Conservation (phyloP, 2,113 vertebrate genomes). For the Gulo gulo region DNA sequence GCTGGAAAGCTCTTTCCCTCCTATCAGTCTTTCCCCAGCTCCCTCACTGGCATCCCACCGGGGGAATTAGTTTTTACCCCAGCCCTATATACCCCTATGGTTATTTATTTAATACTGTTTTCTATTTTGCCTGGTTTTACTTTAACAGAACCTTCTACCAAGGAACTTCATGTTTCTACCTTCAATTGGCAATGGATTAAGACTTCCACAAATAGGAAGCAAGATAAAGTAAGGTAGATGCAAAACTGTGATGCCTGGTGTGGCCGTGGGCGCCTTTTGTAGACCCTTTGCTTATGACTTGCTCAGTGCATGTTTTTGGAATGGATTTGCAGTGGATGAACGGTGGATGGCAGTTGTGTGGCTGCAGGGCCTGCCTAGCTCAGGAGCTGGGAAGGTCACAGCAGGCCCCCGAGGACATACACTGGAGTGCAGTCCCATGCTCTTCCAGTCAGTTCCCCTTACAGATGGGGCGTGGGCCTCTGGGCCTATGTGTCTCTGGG, state of each 20-base stretch:
- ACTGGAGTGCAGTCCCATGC: accelerated
- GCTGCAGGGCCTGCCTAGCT: too few relatives aligned
- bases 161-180: background rate
- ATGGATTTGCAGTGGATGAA: background rate
- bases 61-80: background rate
- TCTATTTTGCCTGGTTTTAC: background rate
- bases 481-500: background rate
- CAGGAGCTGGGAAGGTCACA: accelerated
- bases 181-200: background rate
- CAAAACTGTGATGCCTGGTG: background rate
- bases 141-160: background rate
- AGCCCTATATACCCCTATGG: background rate
- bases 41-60: accelerated
- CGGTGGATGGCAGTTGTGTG: accelerated
- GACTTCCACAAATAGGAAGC: background rate
- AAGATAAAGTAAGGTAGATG: background rate
- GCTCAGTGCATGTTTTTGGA: background rate
- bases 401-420: background rate
- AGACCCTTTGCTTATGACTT: background rate
- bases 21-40: background rate
- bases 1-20: background rate
- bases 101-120: background rate
- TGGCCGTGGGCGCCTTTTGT: background rate
- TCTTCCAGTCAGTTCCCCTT: too few relatives aligned
- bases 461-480: background rate